These are phyloP conservation scores for Pangasius larnaudii DNA, from an alignment of 2,797 vertebrate species.

Conservation along the genomic window DNA sequence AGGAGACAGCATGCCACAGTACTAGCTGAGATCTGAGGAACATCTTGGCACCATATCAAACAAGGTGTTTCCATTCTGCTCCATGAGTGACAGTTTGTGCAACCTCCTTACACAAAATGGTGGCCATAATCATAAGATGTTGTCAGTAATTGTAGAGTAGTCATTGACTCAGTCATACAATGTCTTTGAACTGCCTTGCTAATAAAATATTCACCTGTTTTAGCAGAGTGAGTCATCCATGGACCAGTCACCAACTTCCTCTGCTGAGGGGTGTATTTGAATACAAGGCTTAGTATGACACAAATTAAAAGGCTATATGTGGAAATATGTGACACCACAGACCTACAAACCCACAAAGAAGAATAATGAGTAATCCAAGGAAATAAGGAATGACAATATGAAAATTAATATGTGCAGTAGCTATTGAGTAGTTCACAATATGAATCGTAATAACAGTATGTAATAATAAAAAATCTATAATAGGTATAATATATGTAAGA, in stretches of 20 bases:
- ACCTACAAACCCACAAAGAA: background rate
- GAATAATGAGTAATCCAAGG: background rate
- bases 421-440: background rate
- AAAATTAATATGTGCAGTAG: background rate
- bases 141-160: constrained; percentile 33
- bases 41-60: constrained; percentile 25
- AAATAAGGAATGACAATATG: background rate
- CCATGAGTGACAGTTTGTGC: constrained; percentile 6
- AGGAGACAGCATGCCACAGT: constrained; percentile 24
- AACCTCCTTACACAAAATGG: constrained; percentile 22
- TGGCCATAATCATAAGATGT: constrained; percentile 10
- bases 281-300: constrained; percentile 27
- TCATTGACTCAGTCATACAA: constrained; percentile 27
- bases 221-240: constrained; percentile 29
- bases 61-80: constrained; percentile 11
- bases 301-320: constrained; percentile 20
- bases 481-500: background rate
- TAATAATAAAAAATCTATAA: background rate
- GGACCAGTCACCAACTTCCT: constrained; percentile 25
- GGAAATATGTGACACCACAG: constrained; percentile 23
- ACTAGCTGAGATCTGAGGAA: constrained; percentile 26
- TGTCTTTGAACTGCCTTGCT: constrained; percentile 19
- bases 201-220: constrained; percentile 26
- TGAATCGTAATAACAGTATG: background rate
- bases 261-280: background rate